Evolutionary conservation across 2,797 vertebrate genomes (phyloP).

Genomic region (Masticophis lateralis): DNA sequence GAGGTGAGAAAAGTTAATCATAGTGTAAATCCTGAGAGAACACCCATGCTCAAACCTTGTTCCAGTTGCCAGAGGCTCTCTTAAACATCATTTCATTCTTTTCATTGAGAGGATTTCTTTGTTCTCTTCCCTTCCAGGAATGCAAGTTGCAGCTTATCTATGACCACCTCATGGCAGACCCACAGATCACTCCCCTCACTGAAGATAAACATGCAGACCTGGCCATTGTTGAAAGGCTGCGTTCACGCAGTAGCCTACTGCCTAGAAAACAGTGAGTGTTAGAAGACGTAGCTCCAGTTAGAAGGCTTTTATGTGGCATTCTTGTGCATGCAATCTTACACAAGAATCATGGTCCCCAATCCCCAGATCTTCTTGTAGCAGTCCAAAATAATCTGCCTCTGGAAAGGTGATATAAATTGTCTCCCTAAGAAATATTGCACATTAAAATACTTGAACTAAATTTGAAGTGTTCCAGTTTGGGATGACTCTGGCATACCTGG

Average conservation of each 20-base stretch:
- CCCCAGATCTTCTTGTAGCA: not conserved
- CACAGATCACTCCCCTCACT: slow-evolving; percentile 5
- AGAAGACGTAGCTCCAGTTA: not conserved
- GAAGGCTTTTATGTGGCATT: not conserved
- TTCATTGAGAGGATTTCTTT: not conserved
- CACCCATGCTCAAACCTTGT: too few relatives aligned
- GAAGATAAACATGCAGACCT: slow-evolving; percentile 14
- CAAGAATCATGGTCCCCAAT: not conserved
- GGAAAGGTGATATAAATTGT: not conserved
- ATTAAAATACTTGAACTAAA: not conserved
- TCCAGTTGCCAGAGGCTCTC: not conserved
- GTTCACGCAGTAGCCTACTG: not conserved
- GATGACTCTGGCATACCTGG: not conserved
- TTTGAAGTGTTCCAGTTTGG: not conserved
- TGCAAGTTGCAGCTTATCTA: slow-evolving; percentile 44
- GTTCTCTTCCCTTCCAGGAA: slow-evolving; percentile 20
- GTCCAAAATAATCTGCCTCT: not conserved
- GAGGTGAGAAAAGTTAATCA: not conserved
- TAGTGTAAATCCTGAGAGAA: not conserved
- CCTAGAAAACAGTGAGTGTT: slow-evolving; percentile 26
- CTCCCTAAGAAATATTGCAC: not conserved
- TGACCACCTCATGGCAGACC: slow-evolving; percentile 29
- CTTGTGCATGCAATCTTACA: not conserved
- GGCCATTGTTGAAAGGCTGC: not conserved
- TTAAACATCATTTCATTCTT: not conserved